Evolutionary conservation across 2,797 vertebrate genomes (phyloP).

Genomic region (Australoheros facetus): DNA sequence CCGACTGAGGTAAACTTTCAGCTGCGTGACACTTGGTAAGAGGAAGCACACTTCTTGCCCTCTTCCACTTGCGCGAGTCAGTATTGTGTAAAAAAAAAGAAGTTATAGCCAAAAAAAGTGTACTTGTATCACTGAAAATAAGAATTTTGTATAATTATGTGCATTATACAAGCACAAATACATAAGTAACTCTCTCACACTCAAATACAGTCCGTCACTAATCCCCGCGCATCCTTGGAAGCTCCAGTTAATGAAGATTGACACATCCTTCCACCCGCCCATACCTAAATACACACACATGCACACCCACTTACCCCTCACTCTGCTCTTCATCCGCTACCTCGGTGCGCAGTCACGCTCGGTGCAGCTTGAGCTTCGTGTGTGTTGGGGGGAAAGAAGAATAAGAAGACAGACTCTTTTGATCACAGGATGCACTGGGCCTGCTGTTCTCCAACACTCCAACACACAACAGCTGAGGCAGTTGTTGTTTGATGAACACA

Average conservation of each 20-base stretch:
- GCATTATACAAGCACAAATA: not conserved
- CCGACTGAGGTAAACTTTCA: constrained; percentile 38
- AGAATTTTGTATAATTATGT: not conserved
- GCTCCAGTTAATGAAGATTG: constrained; percentile 45
- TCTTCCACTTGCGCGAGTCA: not conserved
- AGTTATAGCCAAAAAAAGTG: not conserved
- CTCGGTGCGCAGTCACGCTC: constrained; percentile 52
- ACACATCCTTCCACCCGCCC: constrained; percentile 3
- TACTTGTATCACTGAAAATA: not conserved
- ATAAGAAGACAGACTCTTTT: constrained; percentile 38
- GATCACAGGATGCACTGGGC: constrained; percentile 37
- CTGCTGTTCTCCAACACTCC: constrained; percentile 2
- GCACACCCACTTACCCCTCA: not conserved
- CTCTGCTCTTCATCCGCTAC: constrained; percentile 49
- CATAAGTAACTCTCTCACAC: constrained; percentile 1
- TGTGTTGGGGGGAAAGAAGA: constrained; percentile 4
- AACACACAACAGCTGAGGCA: constrained; percentile 18
- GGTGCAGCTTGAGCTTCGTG: constrained; percentile 21
- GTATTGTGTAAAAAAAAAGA: not conserved
- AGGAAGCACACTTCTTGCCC: constrained; percentile 3
- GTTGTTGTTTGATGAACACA: constrained; percentile 9
- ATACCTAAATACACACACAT: not conserved
- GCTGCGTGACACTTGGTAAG: constrained; percentile 6
- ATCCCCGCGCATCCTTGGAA: constrained; percentile 40
- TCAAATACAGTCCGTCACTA: constrained; percentile 21